These are phyloP conservation scores for Sarcophaga carnaria DNA, from an alignment of 2,888 invertebrate genomes.

Conservation along the genomic window DNA sequence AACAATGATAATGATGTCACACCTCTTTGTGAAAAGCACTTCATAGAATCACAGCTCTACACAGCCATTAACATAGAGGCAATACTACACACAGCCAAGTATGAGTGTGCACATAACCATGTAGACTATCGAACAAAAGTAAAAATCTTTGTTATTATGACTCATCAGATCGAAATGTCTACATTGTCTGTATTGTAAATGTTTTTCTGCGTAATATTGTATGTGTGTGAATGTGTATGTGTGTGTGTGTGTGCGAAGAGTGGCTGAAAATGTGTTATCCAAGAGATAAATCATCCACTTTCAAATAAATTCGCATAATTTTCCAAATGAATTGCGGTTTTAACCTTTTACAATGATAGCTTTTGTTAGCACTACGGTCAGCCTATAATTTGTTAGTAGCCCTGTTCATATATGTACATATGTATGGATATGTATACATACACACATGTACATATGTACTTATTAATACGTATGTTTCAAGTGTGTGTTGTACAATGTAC, in stretches of 20 bases:
- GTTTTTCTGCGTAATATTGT: not conserved
- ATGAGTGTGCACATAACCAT: not conserved
- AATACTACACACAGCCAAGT: not conserved
- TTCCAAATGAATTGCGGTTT: constrained; percentile 80
- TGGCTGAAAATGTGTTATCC: not conserved
- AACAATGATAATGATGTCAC: constrained; percentile 53
- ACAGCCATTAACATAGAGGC: not conserved
- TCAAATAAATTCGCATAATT: constrained; percentile 76
- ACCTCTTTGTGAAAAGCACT: constrained; percentile 9
- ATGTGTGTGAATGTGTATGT: not conserved
- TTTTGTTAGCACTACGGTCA: constrained; percentile 56
- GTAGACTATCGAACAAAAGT: not conserved
- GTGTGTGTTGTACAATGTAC: not conserved
- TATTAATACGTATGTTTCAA: no score
- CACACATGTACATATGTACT: not conserved
- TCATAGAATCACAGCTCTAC: not conserved
- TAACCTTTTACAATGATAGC: constrained; percentile 68
- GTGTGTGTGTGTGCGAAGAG: not conserved
- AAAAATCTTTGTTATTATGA: constrained; percentile 33
- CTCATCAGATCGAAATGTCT: constrained; percentile 42
- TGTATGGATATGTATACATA: not conserved
- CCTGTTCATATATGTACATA: constrained; percentile 17
- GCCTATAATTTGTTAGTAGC: constrained; percentile 54
- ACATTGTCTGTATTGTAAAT: not conserved
- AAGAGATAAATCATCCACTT: constrained; percentile 71